phyloP scores from a whole-genome alignment of 2,888 invertebrate genomes.

The Abscondita cerata region DNA sequence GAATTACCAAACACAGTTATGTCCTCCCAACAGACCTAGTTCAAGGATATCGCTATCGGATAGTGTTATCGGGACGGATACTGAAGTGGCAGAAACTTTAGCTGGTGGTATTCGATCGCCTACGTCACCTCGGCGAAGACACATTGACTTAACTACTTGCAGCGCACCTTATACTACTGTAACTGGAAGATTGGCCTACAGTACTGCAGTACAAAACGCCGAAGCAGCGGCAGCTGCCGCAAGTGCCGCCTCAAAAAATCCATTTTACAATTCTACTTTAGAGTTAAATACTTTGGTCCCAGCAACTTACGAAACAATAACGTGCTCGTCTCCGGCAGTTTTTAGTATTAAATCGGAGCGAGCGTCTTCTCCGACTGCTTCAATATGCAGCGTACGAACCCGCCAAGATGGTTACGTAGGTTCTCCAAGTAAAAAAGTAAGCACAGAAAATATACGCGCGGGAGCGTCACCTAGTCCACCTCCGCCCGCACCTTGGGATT shows the following conservation, averaged over 20 bases:
- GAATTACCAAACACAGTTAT: conserved; percentile 66
- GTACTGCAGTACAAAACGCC: conserved; percentile 68
- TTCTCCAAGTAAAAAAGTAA: conserved; percentile 44
- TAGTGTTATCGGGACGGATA: conserved; percentile 67
- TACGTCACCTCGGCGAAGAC: conserved; percentile 66
- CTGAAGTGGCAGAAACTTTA: conserved; percentile 68
- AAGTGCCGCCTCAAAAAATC: conserved; percentile 51
- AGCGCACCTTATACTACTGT: conserved; percentile 71
- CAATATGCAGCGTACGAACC: conserved; percentile 70
- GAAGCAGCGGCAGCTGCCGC: conserved; percentile 55
- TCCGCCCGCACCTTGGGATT: conserved; percentile 81
- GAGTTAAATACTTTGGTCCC: conserved; percentile 61
- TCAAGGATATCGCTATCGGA: conserved; percentile 70
- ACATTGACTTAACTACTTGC: conserved; percentile 64
- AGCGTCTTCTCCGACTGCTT: conserved; percentile 67
- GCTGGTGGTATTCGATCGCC: conserved; percentile 60
- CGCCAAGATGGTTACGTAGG: conserved; percentile 68
- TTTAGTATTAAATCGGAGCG: conserved; percentile 64
- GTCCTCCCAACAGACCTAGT: conserved; percentile 64
- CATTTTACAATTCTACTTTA: conserved; percentile 56
- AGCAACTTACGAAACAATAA: conserved; percentile 61
- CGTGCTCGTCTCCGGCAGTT: conserved; percentile 62
- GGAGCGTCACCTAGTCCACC: conserved; percentile 73
- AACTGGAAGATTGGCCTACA: conserved; percentile 70
- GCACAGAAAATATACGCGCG: conserved; percentile 31